These are phyloP conservation scores for Drosophila borealis DNA, from an alignment of 2,888 invertebrate genomes.

Conservation along the genomic window DNA sequence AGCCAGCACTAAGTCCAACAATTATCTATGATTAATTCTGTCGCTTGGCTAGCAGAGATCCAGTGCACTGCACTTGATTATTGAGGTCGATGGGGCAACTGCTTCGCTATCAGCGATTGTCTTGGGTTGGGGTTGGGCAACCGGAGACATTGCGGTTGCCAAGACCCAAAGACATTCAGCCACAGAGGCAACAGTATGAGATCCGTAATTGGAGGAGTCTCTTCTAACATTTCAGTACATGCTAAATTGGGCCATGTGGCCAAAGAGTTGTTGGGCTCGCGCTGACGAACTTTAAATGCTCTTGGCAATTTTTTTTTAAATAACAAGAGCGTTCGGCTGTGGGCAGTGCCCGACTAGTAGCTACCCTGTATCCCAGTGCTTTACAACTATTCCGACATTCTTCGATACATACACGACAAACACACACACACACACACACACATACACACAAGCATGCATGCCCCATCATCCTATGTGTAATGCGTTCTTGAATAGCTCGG, in stretches of 20 bases:
- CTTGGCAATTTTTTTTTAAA: neutral
- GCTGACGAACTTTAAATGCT: neutral
- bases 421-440: too few species aligned
- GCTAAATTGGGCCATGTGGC: constrained; percentile 32
- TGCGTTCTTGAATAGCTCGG: too few species aligned
- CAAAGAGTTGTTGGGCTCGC: neutral
- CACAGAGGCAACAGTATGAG: constrained; percentile 1
- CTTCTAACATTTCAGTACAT: constrained; percentile 6
- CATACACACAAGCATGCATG: too few species aligned
- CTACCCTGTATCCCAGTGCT: too few species aligned
- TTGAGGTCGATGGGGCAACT: constrained; percentile 38
- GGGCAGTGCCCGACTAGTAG: too few species aligned
- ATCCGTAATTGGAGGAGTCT: constrained; percentile 38
- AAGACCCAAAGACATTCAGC: constrained; percentile 15
- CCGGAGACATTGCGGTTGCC: constrained; percentile 22
- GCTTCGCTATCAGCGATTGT: constrained; percentile 25
- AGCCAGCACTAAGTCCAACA: constrained; percentile 5
- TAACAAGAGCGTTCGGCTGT: too few species aligned
- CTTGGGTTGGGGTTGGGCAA: constrained; percentile 17
- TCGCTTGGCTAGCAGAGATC: constrained; percentile 4
- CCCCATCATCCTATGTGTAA: too few species aligned
- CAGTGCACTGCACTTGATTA: constrained; percentile 12
- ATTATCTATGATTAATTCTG: constrained; percentile 16
- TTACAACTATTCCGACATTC: too few species aligned
- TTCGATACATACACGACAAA: too few species aligned